Percentiles rank a stretch among this genome's conserved stretches.
These are phyloP conservation scores for Arenicola marina DNA, from an alignment of 2,888 invertebrate species.

Conservation along the genomic window DNA sequence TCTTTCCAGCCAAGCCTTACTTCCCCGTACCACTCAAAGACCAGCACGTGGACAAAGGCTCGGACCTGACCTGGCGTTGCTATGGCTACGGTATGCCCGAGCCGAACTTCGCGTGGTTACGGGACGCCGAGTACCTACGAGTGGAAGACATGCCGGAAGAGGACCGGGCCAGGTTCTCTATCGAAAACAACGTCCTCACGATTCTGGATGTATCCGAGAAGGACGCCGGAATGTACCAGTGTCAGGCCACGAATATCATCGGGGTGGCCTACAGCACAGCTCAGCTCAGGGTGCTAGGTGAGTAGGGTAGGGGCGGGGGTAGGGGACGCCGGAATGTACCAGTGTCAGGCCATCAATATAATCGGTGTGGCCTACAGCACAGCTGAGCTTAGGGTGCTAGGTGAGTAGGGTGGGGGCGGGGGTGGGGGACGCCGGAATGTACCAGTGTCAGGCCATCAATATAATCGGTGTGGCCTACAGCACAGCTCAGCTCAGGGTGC, in stretches of 20 bases:
- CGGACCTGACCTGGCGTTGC: constrained; percentile 51
- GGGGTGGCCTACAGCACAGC: constrained; percentile 85
- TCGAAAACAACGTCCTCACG: constrained; percentile 29
- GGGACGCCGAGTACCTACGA: constrained; percentile 33
- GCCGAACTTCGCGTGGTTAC: constrained; percentile 48
- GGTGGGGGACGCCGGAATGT: too few relatives aligned
- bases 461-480: too few relatives aligned
- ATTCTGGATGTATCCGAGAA: constrained; percentile 50
- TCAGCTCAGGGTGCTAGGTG: constrained; percentile 83
- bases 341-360: too few relatives aligned
- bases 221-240: constrained; percentile 95
- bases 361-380: too few relatives aligned
- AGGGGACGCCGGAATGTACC: too few relatives aligned
- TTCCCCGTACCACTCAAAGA: constrained; percentile 48
- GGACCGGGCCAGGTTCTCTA: constrained; percentile 12
- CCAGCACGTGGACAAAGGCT: constrained; percentile 48
- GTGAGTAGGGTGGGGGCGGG: too few relatives aligned
- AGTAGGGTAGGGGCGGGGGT: too few relatives aligned
- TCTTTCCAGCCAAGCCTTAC: constrained; percentile 46
- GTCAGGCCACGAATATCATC: constrained; percentile 81
- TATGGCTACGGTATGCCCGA: constrained; percentile 46
- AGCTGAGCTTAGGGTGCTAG: too few relatives aligned
- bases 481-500: too few relatives aligned
- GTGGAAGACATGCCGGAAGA: constrained; percentile 3
- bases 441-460: too few relatives aligned